Evolutionary conservation across 2,113 vertebrate species (phyloP).

Genomic region (Misgurnus mizolepis): DNA sequence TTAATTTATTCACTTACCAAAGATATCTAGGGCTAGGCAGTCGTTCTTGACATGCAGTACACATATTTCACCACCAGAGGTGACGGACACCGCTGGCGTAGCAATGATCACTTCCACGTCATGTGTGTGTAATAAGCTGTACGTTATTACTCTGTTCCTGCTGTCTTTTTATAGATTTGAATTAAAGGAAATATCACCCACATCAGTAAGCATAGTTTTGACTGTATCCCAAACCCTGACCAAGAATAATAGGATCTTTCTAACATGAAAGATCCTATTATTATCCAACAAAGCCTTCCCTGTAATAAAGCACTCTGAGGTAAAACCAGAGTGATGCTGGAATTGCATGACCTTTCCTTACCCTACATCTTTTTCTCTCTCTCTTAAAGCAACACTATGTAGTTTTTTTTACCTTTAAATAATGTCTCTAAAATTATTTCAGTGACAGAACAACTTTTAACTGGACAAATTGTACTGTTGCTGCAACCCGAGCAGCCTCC

Average conservation of each 20-base stretch:
- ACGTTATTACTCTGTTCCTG: neutral
- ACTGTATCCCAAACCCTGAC: neutral
- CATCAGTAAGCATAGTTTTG: slow-evolving; percentile 19
- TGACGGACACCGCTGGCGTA: slow-evolving; percentile 3
- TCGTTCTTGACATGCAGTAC: slow-evolving; percentile 10
- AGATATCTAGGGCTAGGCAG: neutral
- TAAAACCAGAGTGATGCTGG: slow-evolving; percentile 13
- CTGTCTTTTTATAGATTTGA: neutral
- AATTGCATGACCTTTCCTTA: slow-evolving; percentile 17
- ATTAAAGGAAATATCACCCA: slow-evolving; percentile 33
- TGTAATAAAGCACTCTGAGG: slow-evolving; percentile 12
- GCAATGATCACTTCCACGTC: slow-evolving; percentile 3
- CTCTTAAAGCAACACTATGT: too few relatives aligned
- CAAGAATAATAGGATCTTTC: neutral
- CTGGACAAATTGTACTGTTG: too few relatives aligned
- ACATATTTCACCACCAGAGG: slow-evolving; percentile 41
- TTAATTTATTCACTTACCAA: neutral
- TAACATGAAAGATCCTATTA: slow-evolving; percentile 40
- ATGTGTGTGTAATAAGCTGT: neutral
- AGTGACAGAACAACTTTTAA: too few relatives aligned
- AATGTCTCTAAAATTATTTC: too few relatives aligned
- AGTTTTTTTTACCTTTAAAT: too few relatives aligned
- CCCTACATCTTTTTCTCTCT: neutral
- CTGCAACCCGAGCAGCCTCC: too few relatives aligned
- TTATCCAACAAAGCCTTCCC: slow-evolving; percentile 27